Base-by-base conservation (phyloP, 2,113 vertebrate species). In the Apistogramma diplotaenia region DNA sequence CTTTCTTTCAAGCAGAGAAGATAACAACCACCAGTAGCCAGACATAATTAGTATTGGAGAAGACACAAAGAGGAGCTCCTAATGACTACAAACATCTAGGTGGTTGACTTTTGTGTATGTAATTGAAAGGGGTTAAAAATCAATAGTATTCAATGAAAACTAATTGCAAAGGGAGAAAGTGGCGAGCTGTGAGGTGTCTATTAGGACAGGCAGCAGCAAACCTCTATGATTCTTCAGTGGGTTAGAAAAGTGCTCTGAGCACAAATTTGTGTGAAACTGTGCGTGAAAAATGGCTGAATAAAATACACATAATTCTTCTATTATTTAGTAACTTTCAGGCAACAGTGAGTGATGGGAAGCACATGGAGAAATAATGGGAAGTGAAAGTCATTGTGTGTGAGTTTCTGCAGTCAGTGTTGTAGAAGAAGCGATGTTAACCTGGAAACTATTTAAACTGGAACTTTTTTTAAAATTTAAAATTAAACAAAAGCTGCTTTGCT, bases 111-210 rank as follows among this genome's bases (percentile, higher is more conserved):
- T 89, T 93, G 91, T 91, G 87, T 90, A 82, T 93, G 88, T 94
- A 95, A 95, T 95, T 95, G 93, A 95, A 95, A 89, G 85, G 87
- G 79, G 85, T 72, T 81, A 53, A 83, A 91, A 93, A 94, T 94
- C 94, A 94, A 95, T 95, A 94, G 91, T 83, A 92, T 95, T 95
- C 94, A 93, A 94, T 94, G 92, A 92, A 94, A 95, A 94, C 93
- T 94, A 95, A 95, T 95, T 94, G 94, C 81, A 62, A 86, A 87
- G 87, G 79, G 89, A 82, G 81, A 76, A 84, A 81, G 84, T 67
- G 54, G 78, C 78, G 62, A 84, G 86, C 86, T 85, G 87, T 79
- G 88, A 92, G 90, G 85, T 79, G 8, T 91, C 91, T 92, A 87
- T 92, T 93, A 90, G 90, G 86, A 78, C 70, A 79, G 75, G 82